Evolutionary conservation across 1,140 invertebrate genomes (phyloP).

Genomic region (Micrasema minimum): DNA sequence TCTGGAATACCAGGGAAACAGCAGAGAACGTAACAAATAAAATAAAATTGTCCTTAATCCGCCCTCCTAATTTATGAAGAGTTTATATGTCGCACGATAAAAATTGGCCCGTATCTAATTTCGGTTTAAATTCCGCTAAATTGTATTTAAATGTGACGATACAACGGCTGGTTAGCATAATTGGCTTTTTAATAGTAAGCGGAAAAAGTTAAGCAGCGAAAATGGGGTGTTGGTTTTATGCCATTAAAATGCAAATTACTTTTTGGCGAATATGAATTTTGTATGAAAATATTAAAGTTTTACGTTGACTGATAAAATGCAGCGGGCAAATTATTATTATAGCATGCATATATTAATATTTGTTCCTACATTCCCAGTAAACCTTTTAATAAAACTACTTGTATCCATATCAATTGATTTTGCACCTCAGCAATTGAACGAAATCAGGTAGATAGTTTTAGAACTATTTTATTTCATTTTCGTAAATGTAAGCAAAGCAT

Average conservation of each 20-base stretch:
- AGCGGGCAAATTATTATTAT: no score
- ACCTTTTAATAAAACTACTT: no score
- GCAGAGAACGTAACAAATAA: not conserved
- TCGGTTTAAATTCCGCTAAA: constrained; percentile 19
- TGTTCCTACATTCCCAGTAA: no score
- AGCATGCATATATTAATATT: no score
- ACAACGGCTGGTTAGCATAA: constrained; percentile 27
- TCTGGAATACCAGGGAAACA: not conserved
- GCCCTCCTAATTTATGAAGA: constrained; percentile 16
- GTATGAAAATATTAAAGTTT: not conserved
- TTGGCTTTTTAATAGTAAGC: constrained; percentile 25
- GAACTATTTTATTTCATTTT: no score
- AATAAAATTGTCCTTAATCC: constrained; percentile 5
- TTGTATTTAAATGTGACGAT: constrained; percentile 35
- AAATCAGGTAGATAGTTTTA: no score
- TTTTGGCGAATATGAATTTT: constrained; percentile 8
- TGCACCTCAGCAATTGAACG: no score
- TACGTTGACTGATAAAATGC: no score
- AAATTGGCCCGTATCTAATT: constrained; percentile 28
- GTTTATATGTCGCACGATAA: constrained; percentile 1
- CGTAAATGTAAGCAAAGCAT: no score
- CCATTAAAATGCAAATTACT: constrained; percentile 22
- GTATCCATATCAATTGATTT: no score
- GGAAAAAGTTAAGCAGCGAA: constrained; percentile 27
- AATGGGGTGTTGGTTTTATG: constrained; percentile 23